A percentile compares a stretch with the other conserved stretches of the same genome.
Conservation (phyloP, 2,888 invertebrate genomes). For the Drosophila fulvimacula region DNA sequence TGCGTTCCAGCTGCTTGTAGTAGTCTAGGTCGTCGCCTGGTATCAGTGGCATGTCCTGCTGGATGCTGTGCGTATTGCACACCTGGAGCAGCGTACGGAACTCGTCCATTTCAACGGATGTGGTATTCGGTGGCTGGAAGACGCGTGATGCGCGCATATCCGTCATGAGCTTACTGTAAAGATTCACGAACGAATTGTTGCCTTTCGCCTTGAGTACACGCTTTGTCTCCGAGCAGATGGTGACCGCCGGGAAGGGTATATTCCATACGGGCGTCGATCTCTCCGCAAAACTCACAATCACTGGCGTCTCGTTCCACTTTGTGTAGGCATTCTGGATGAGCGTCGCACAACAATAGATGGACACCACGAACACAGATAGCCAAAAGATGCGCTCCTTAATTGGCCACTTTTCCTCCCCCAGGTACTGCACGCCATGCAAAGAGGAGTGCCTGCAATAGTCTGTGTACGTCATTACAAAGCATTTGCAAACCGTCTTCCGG, state of each 20-base stretch:
- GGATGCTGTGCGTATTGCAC: constrained; percentile 78
- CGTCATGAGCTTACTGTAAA: constrained; percentile 58
- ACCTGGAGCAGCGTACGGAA: constrained; percentile 81
- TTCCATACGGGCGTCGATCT: constrained; percentile 86
- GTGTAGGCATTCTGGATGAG: constrained; percentile 87
- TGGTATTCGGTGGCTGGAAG: constrained; percentile 67
- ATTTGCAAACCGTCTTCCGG: constrained; percentile 28
- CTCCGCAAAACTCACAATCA: constrained; percentile 90
- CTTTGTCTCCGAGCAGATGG: constrained; percentile 83
- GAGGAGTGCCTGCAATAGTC: constrained; percentile 87
- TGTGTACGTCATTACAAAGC: constrained; percentile 84
- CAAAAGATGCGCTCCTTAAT: constrained; percentile 86
- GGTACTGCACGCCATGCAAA: constrained; percentile 87
- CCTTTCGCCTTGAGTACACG: constrained; percentile 62
- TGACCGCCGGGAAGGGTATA: constrained; percentile 83
- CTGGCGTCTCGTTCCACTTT: constrained; percentile 89
- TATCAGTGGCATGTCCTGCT: constrained; percentile 67
- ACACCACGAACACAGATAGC: constrained; percentile 86
- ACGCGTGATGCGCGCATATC: constrained; percentile 42
- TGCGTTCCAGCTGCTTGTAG: constrained; percentile 78
- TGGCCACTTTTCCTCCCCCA: constrained; percentile 87
- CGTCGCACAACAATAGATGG: constrained; percentile 87
- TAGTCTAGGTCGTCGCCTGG: constrained; percentile 68
- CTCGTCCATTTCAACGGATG: constrained; percentile 68
- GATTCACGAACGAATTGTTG: constrained; percentile 62